Evolutionary conservation across 2,888 invertebrate genomes (phyloP).

Genomic region (Mythimna ferrago): DNA sequence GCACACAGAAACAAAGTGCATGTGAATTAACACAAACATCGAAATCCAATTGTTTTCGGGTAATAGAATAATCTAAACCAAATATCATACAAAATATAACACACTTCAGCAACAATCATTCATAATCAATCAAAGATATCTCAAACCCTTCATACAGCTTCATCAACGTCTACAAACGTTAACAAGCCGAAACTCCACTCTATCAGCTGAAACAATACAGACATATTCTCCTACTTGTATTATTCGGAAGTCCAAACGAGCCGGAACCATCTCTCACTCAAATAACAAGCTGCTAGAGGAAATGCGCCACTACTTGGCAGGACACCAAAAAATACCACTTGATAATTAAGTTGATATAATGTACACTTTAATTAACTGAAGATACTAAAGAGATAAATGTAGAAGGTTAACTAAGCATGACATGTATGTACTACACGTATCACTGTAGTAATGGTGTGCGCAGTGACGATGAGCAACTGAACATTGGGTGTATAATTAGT

Average conservation of each 20-base stretch:
- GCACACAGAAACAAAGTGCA: too few species aligned
- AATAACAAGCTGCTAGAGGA: constrained; percentile 45
- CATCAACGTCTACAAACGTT: constrained; percentile 6
- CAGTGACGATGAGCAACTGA: too few species aligned
- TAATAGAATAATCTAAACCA: too few species aligned
- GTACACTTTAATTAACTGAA: constrained; percentile 61
- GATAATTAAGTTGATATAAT: constrained; percentile 62
- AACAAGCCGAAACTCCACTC: constrained; percentile 7
- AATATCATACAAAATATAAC: background rate
- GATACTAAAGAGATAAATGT: background rate
- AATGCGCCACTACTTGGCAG: constrained; percentile 56
- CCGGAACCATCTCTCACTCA: constrained; percentile 51
- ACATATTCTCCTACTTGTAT: constrained; percentile 21
- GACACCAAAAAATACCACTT: constrained; percentile 63
- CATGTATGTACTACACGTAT: background rate
- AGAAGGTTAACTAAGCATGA: constrained; percentile 30
- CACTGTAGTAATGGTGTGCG: too few species aligned
- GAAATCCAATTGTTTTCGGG: too few species aligned
- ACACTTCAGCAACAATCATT: constrained; percentile 1
- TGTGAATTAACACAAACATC: too few species aligned
- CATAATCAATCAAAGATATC: constrained; percentile 15
- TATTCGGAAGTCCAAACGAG: constrained; percentile 33
- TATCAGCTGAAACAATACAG: constrained; percentile 25
- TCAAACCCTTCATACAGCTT: background rate
- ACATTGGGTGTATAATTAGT: too few species aligned